These are phyloP conservation scores for Anthopleura sola DNA, from an alignment of 64 coral and sea anemone genomes.

Conservation along the genomic window DNA sequence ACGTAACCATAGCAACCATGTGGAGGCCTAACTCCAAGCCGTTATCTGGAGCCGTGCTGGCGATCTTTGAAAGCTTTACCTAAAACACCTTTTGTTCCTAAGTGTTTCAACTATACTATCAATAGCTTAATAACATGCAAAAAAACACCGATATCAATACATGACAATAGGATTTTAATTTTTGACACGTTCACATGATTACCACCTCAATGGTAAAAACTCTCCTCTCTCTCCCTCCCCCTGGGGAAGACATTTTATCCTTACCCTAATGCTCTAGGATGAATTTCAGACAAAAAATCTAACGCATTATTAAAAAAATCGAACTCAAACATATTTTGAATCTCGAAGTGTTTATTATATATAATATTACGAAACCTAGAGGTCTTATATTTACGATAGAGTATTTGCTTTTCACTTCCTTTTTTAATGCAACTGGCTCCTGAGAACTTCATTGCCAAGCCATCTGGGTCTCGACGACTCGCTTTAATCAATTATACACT, in stretches of 20 bases:
- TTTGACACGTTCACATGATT: background rate
- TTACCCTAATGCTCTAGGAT: too few species aligned
- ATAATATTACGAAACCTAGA: too few species aligned
- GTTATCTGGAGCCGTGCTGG: constrained; percentile 18
- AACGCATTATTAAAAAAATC: too few species aligned
- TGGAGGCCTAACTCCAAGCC: background rate
- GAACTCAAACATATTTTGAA: too few species aligned
- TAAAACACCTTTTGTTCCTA: background rate
- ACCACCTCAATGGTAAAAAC: too few species aligned
- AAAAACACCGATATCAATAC: background rate
- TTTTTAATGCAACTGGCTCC: background rate
- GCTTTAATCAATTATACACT: background rate
- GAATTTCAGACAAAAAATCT: too few species aligned
- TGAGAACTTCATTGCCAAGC: background rate
- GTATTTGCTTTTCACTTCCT: background rate
- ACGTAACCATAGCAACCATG: background rate
- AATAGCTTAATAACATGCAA: background rate
- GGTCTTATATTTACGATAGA: too few species aligned
- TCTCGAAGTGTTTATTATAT: too few species aligned
- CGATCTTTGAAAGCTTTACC: background rate
- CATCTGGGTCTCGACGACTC: background rate
- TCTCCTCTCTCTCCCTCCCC: too few species aligned
- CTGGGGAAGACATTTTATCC: too few species aligned
- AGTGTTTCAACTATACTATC: background rate
- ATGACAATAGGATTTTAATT: background rate